These are phyloP conservation scores for Clitarchus hookeri DNA, from an alignment of 2,888 invertebrate genomes.

Conservation along the genomic window DNA sequence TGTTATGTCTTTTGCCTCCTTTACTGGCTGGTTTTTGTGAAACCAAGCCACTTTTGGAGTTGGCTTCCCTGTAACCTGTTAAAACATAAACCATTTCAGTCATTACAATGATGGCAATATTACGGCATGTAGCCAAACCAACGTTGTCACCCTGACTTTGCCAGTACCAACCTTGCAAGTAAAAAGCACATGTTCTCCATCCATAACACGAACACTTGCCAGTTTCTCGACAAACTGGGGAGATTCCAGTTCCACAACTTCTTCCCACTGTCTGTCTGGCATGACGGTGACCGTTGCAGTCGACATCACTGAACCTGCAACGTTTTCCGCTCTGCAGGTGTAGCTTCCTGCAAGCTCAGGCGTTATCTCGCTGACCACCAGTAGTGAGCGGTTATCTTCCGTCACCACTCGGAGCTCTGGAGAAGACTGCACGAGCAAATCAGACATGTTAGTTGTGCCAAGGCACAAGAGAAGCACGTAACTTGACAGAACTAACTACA, in stretches of 20 bases:
- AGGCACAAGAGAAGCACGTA: not conserved
- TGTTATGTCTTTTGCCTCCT: constrained; percentile 76
- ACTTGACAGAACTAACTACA: not conserved
- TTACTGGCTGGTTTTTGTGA: constrained; percentile 70
- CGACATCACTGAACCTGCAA: constrained; percentile 85
- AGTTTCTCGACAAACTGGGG: constrained; percentile 79
- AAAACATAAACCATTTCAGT: not conserved
- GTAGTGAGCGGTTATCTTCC: constrained; percentile 76
- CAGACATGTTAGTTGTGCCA: not conserved
- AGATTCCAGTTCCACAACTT: constrained; percentile 62
- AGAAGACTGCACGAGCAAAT: constrained; percentile 57
- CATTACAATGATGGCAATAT: not conserved
- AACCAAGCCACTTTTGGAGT: constrained; percentile 82
- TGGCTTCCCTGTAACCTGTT: constrained; percentile 71
- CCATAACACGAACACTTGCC: constrained; percentile 79
- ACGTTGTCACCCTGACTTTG: too few relatives aligned
- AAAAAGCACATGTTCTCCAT: constrained; percentile 82
- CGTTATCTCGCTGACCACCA: constrained; percentile 73
- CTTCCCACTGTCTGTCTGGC: constrained; percentile 59
- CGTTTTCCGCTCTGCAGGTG: constrained; percentile 88
- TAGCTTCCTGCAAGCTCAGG: constrained; percentile 74
- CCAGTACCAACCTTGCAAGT: constrained; percentile 60
- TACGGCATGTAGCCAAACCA: too few relatives aligned
- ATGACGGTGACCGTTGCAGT: constrained; percentile 72
- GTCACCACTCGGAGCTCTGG: constrained; percentile 73